phyloP scores from a whole-genome alignment of 2,113 vertebrate species.

The Leucopternis melanops region DNA sequence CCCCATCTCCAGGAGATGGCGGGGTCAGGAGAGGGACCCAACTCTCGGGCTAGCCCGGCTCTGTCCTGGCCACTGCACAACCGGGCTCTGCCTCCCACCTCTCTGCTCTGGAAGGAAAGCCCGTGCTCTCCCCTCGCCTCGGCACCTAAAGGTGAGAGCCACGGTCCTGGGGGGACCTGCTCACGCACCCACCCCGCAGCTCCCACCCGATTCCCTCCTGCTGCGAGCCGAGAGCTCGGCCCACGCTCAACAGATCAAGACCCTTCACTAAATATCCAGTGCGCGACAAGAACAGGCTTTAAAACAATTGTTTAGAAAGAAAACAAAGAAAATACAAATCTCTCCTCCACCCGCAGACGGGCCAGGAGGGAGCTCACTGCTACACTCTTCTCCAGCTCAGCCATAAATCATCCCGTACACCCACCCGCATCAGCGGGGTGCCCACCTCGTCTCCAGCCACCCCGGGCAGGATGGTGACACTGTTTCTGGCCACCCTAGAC shows the following conservation, averaged over 20 bases:
- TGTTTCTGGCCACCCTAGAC: fast-evolving
- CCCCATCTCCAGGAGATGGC: fast-evolving
- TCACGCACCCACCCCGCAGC: fast-evolving
- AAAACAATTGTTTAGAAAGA: not conserved
- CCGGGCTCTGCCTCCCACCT: not conserved
- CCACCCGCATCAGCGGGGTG: not conserved
- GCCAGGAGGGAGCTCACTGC: not conserved
- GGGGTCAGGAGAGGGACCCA: not conserved
- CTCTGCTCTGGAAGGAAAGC: not conserved
- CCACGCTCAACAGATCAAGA: fast-evolving
- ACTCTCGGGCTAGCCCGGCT: fast-evolving
- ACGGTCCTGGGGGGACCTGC: not conserved
- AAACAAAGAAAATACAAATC: not conserved
- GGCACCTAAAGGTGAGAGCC: not conserved
- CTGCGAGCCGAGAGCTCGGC: not conserved
- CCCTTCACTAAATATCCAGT: not conserved
- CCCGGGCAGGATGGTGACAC: not conserved
- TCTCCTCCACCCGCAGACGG: not conserved
- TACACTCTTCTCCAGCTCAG: not conserved
- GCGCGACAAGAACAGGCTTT: not conserved
- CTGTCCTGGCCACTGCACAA: not conserved
- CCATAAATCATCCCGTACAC: not conserved
- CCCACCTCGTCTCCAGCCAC: not conserved
- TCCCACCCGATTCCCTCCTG: not conserved
- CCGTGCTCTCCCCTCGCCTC: fast-evolving